phyloP scores from a whole-genome alignment of 2,113 vertebrate genomes.

The Apaloderma vittatum region DNA sequence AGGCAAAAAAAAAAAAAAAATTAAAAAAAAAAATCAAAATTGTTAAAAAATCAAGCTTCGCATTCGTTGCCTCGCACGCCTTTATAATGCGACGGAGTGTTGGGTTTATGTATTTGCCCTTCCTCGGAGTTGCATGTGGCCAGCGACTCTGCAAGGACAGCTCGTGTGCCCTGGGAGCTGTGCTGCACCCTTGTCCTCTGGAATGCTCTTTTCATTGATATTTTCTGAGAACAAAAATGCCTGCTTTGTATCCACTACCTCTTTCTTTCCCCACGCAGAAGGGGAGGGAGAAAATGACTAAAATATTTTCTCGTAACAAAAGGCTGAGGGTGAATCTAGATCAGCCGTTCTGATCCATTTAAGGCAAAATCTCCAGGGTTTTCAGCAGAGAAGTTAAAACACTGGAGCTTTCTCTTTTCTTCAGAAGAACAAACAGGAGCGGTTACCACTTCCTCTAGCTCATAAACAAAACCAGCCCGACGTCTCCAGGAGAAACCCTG shows the following conservation, averaged over 20 bases:
- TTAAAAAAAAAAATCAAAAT: fast-evolving
- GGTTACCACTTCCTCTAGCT: slow-evolving; percentile 76
- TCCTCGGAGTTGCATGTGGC: background rate
- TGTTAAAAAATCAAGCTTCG: fast-evolving
- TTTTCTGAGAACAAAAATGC: slow-evolving; percentile 26
- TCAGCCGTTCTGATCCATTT: slow-evolving; percentile 1
- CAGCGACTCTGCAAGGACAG: background rate
- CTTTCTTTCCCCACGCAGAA: slow-evolving; percentile 15
- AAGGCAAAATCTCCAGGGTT: slow-evolving; percentile 60
- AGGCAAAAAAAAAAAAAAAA: no score
- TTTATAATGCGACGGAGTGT: background rate
- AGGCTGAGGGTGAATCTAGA: slow-evolving; percentile 47
- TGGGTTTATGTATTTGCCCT: background rate
- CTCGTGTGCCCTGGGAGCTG: background rate
- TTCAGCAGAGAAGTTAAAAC: slow-evolving; percentile 23
- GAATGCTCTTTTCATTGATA: slow-evolving; percentile 35
- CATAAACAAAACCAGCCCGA: slow-evolving; percentile 73
- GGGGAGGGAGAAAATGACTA: slow-evolving; percentile 24
- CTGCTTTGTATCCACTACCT: slow-evolving; percentile 7
- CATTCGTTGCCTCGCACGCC: fast-evolving
- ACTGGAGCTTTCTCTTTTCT: slow-evolving; percentile 58
- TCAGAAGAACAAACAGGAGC: slow-evolving; percentile 76
- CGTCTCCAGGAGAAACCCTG: slow-evolving; percentile 66
- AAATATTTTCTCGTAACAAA: slow-evolving; percentile 47
- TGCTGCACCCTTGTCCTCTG: background rate